Evolutionary conservation across 2,888 invertebrate genomes (phyloP).

Genomic region (Oscheius sp.): DNA sequence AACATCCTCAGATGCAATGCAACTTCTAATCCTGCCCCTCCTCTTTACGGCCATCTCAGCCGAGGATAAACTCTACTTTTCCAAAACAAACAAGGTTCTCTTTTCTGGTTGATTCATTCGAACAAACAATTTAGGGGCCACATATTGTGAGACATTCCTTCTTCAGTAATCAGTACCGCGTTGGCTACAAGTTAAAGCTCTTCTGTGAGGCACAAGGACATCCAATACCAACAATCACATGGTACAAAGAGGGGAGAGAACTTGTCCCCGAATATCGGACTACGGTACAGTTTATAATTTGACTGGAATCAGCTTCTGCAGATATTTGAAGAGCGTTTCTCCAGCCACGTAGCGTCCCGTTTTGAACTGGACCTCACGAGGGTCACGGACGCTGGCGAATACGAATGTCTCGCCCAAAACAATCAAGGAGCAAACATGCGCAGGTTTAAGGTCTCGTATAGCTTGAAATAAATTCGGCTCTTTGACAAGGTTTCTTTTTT

Average conservation of each 20-base stretch:
- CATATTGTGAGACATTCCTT: constrained; percentile 52
- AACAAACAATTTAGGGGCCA: constrained; percentile 48
- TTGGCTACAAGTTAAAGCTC: constrained; percentile 92
- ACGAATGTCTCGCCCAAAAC: constrained; percentile 51
- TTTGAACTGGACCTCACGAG: constrained; percentile 51
- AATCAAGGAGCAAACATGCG: constrained; percentile 36
- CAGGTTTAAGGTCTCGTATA: constrained; percentile 10
- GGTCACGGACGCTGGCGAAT: constrained; percentile 51
- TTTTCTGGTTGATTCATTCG: neutral
- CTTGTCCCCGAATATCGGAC: constrained; percentile 78
- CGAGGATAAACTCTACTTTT: constrained; percentile 32
- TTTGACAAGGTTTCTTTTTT: neutral
- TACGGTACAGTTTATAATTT: constrained; percentile 37
- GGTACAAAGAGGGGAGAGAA: constrained; percentile 93
- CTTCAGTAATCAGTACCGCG: constrained; percentile 62
- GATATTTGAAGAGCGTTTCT: constrained; percentile 16
- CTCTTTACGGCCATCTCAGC: neutral
- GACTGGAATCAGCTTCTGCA: neutral
- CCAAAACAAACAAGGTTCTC: constrained; percentile 23
- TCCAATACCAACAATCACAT: constrained; percentile 89
- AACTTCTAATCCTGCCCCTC: constrained; percentile 13
- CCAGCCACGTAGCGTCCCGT: constrained; percentile 29
- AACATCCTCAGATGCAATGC: constrained; percentile 9
- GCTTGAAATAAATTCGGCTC: neutral
- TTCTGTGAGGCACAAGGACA: constrained; percentile 89